Base-by-base conservation (phyloP, 2,797 vertebrate species). In the Distichodus sexfasciatus region DNA sequence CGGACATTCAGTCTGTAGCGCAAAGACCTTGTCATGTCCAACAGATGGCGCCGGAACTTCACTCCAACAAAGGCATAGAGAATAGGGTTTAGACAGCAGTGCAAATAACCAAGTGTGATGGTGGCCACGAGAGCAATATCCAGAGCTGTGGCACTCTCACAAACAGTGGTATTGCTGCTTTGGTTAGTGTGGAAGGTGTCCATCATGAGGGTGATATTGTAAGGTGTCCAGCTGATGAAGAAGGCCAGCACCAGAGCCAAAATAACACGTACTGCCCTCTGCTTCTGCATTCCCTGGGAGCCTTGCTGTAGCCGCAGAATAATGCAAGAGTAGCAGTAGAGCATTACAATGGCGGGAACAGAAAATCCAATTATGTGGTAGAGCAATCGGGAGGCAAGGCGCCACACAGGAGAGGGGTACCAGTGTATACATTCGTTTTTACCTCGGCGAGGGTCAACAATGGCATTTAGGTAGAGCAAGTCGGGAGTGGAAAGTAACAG, bases 1-100 rank as follows among this genome's bases (percentile, higher is more conserved):
- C 83, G 80, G 2, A 15, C 68, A 70, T 82, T 84, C 29, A 90
- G 19, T 3, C 77, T 85, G 79, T 87, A 89, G 76, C 90, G 87
- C 68, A 92, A 58, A 9, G 78, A 79, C 6, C 58, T 78, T 35
- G 95, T 66, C 24, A 94, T 76, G 2, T 80, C 71, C 61, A 92
- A 47, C 79, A 94, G 87, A 17, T 90, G 87, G 54, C 82, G 88
- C 2, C 92, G 84, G 77, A 97, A 96, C 79, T 94, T 96, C 46
- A 90, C 84, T 0, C 93, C 92, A n/a, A 96, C 86, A 2, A 96
- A 96, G 10, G 93, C 93, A 0, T 96, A 96, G 59, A 96, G 90
- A 68, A 96, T 61, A 0, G 95, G 95, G 72, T 95, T 96, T 31
- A 96, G 86, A 81, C 94, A 92, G 85, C 93, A 93, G 82, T 96